Evolutionary conservation across 1,140 invertebrate species (phyloP).

Genomic region (Cherax quadricarinatus): DNA sequence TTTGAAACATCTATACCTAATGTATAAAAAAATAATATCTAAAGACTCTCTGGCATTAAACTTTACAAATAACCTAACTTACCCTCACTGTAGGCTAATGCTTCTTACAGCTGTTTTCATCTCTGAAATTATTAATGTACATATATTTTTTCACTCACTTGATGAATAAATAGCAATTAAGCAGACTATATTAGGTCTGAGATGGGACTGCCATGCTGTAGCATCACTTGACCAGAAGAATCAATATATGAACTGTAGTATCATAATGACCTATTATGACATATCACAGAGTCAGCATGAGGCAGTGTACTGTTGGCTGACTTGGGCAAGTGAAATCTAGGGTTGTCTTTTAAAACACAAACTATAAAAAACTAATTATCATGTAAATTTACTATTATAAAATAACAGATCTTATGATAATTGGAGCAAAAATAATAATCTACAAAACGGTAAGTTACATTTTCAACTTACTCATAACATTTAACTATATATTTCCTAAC

Average conservation of each 20-base stretch:
- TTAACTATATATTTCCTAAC: not conserved
- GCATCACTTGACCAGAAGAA: constrained; percentile 16
- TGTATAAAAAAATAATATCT: not conserved
- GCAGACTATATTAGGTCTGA: not conserved
- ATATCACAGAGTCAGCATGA: constrained; percentile 56
- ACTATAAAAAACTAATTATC: not conserved
- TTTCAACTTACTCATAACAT: constrained; percentile 9
- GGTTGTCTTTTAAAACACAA: not conserved
- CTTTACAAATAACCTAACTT: not conserved
- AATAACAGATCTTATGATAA: not conserved
- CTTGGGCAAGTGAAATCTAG: constrained; percentile 11
- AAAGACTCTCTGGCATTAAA: not conserved
- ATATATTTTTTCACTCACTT: not conserved
- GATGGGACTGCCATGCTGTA: not conserved
- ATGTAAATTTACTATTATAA: constrained; percentile 5
- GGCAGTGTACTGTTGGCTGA: constrained; percentile 54
- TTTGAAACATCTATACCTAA: not conserved
- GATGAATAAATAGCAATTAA: not conserved
- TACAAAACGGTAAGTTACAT: not conserved
- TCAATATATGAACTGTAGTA: constrained; percentile 23
- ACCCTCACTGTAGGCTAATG: not conserved
- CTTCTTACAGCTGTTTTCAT: not conserved
- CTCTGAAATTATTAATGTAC: too few species aligned
- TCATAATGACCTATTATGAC: constrained; percentile 28
- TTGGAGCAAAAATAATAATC: not conserved